Percentiles rank a stretch among this genome's conserved stretches.
Evolutionary conservation across 2,797 vertebrate species (phyloP).

Genomic region (Aulostomus chinensis): DNA sequence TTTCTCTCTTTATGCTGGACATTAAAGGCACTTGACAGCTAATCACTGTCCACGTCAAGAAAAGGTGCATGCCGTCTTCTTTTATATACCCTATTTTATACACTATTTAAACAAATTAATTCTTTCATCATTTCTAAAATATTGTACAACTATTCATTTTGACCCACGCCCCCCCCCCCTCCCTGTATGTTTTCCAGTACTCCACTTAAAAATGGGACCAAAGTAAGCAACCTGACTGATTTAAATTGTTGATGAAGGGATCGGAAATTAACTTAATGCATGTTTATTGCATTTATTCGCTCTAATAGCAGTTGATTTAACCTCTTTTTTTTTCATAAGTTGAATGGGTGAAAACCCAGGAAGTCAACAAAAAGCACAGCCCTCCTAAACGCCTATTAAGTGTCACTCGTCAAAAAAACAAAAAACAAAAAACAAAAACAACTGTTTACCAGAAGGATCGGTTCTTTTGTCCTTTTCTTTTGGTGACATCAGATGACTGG

Average conservation of each 20-base stretch:
- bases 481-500: conserved; percentile 34
- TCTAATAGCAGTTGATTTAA: conserved; percentile 39
- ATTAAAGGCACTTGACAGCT: conserved; percentile 80
- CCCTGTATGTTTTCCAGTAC: too few species aligned
- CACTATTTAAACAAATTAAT: conserved; percentile 42
- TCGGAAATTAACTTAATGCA: conserved; percentile 38
- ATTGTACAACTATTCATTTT: conserved; percentile 54
- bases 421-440: too few species aligned
- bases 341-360: too few species aligned
- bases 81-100: conserved; percentile 26
- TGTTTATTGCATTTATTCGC: conserved; percentile 70
- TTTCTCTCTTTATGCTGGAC: conserved; percentile 47
- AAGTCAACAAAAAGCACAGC: conserved; percentile 19
- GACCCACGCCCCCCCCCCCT: too few species aligned
- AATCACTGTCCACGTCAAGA: conserved; percentile 54
- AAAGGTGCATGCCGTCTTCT: conserved; percentile 49
- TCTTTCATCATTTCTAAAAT: conserved; percentile 49
- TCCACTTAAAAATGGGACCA: too few species aligned
- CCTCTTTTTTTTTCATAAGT: conserved; percentile 2
- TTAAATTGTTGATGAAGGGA: too few species aligned
- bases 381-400: conserved; percentile 17
- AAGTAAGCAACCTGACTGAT: background rate
- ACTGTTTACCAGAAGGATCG: conserved; percentile 7
- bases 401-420: conserved; percentile 30
- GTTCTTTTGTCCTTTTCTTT: conserved; percentile 1